A percentile compares a stretch with the other conserved stretches of the same genome.
Conservation (phyloP, 2,797 vertebrate species). For the Discoglossus pictus region DNA sequence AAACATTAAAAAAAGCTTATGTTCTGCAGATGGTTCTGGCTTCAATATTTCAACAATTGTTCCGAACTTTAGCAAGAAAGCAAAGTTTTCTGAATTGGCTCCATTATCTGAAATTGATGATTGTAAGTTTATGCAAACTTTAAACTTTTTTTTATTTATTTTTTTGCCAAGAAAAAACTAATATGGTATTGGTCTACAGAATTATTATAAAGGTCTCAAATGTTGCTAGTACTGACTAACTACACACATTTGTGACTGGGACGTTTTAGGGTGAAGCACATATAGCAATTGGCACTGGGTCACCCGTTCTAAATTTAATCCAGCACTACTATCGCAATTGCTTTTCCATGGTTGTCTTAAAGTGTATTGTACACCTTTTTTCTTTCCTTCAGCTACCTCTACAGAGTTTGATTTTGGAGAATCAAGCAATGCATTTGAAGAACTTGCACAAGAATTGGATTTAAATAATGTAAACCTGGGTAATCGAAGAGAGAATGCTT, state of each 20-base stretch:
- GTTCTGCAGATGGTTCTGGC: neutral
- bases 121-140: slow-evolving; percentile 70
- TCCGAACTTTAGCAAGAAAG: slow-evolving; percentile 55
- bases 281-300: no score
- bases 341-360: neutral
- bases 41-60: slow-evolving; percentile 19
- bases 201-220: no score
- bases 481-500: slow-evolving; percentile 1
- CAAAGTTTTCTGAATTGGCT: slow-evolving; percentile 59
- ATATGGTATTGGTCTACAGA: no score
- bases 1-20: slow-evolving; percentile 65
- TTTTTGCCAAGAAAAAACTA: neutral
- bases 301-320: no score
- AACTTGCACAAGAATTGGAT: slow-evolving; percentile 54
- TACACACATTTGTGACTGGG: no score
- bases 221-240: no score
- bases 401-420: slow-evolving; percentile 59
- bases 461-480: slow-evolving; percentile 63
- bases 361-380: neutral
- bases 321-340: no score
- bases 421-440: slow-evolving; percentile 41
- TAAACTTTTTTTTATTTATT: slow-evolving; percentile 3
- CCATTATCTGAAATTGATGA: slow-evolving; percentile 63
- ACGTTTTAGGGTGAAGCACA: no score
- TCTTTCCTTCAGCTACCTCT: slow-evolving; percentile 57